Evolutionary conservation across 1,140 invertebrate genomes (phyloP), one percentile per base, ranked within the genome.

Genomic region (Drosophila cardini): DNA sequence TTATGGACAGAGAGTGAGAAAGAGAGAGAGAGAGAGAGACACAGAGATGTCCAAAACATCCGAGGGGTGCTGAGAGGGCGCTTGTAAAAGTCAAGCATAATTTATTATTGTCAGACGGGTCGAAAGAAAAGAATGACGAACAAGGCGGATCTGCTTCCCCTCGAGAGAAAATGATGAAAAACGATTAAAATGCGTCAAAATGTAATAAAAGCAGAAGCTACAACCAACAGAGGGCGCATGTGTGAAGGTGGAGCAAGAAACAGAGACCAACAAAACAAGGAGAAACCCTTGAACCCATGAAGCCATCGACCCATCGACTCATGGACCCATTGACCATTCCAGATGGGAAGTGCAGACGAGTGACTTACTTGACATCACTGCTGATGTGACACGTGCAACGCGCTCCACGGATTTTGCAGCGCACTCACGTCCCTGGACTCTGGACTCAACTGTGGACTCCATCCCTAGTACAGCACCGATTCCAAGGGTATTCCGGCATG

Each of bases 41-140:
- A 26, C 21, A 26, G 21, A 26, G 21, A 21, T 21, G 21, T 2
- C 21, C 21, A 21, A 21, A 21, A 32, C 21, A 26, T 13, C 1
- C 1, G 1, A 8, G 6, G 21, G 36, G 9, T 4, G 36, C n/a
- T 34, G 46, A 34, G 45, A 50, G 76, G 62, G 55, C 38, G 76
- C 80, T 76, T 63, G 82, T 80, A 77, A 80, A 84, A 80, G 72
- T 80, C 81, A 60, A 85, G 45, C 50, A 85, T 82, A 87, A 85
- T 85, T 85, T 85, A 85, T 85, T 81, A 85, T 85, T 86, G 82
- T 78, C 82, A 86, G 78, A 57, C 45, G 46, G 57, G 56, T 32
- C 26, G 43, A 15, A 61, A 46, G 63, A 15, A 38, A 52, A 53
- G 64, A 65, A 42, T 68, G 64, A 73, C 63, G 56, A 55, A 42